phyloP scores from a whole-genome alignment of 2,113 vertebrate genomes.

The Lasiurus cinereus region DNA sequence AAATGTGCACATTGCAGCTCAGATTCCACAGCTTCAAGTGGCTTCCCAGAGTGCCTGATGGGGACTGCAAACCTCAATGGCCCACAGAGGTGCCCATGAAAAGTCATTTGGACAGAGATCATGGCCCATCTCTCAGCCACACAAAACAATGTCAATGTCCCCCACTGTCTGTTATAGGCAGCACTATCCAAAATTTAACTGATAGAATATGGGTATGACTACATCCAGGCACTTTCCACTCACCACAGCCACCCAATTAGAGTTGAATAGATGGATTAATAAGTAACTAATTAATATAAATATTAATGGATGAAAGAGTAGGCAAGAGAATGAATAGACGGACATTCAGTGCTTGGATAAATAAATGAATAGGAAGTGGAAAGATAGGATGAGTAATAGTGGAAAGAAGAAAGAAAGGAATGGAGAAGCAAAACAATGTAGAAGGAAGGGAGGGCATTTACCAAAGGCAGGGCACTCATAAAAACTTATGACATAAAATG shows the following conservation, averaged over 20 bases:
- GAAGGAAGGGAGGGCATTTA: not conserved
- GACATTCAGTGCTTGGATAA: not conserved
- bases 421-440: not conserved
- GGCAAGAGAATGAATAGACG: not conserved
- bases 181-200: not conserved
- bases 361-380: not conserved
- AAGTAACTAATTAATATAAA: not conserved
- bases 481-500: not conserved
- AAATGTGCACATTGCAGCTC: conserved; percentile 53
- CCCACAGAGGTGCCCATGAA: conserved; percentile 19
- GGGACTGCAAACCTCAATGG: not conserved
- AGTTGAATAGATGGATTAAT: not conserved
- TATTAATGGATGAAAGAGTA: not conserved
- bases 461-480: not conserved
- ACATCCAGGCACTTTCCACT: not conserved
- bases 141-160: not conserved
- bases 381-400: not conserved
- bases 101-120: not conserved
- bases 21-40: conserved; percentile 5
- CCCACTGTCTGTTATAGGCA: not conserved
- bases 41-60: conserved; percentile 45
- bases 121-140: conserved; percentile 29
- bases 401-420: conserved; percentile 23
- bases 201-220: not conserved
- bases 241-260: not conserved